phyloP scores from a whole-genome alignment of 2,797 vertebrate species.

The Phaenicophaeus curvirostris region DNA sequence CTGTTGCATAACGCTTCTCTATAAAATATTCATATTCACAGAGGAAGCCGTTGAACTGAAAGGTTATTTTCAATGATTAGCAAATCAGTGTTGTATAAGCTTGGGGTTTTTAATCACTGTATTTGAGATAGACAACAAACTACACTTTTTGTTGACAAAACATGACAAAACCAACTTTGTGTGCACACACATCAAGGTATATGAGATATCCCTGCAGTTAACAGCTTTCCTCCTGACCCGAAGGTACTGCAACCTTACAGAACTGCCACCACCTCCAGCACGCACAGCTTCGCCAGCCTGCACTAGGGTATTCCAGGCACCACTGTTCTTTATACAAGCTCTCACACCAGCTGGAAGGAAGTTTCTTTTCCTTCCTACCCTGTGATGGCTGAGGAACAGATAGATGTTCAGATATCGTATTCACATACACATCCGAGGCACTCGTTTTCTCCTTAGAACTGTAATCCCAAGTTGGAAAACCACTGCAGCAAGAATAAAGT shows the following conservation, averaged over 20 bases:
- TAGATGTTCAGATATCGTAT: not conserved
- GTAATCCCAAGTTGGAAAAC: not conserved
- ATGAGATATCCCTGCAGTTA: not conserved
- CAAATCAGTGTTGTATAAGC: not conserved
- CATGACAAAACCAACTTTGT: not conserved
- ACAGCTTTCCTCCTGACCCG: not conserved
- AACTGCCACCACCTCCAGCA: not conserved
- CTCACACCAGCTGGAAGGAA: not conserved
- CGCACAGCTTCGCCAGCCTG: not conserved
- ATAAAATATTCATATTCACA: constrained; percentile 46
- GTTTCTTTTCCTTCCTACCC: not conserved
- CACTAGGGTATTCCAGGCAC: not conserved
- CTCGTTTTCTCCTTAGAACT: not conserved
- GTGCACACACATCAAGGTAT: not conserved
- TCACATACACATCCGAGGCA: not conserved
- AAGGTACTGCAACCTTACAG: not conserved
- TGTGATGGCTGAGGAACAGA: not conserved
- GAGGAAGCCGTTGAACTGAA: not conserved
- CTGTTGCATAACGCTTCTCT: constrained; percentile 33
- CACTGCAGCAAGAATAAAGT: not conserved
- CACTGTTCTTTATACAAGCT: not conserved
- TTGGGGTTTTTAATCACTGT: not conserved
- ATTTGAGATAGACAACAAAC: not conserved
- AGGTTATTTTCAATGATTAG: constrained; percentile 40
- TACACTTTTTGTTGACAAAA: not conserved